A percentile compares a stretch with the other conserved stretches of the same genome.
phyloP scores from a whole-genome alignment of 2,113 vertebrate genomes.

The Microcebus lehilahytsara region DNA sequence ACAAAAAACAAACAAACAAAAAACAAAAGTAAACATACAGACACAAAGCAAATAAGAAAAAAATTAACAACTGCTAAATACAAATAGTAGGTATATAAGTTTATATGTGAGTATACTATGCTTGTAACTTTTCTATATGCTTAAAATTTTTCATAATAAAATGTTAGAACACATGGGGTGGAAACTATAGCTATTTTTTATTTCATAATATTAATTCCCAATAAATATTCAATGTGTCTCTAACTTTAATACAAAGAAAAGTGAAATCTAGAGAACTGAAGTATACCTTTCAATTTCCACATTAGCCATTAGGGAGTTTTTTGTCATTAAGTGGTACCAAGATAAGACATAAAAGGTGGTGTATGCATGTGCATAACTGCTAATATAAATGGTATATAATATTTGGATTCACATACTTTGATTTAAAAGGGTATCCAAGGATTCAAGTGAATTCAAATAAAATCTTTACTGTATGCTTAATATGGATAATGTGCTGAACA shows the following conservation, averaged over 20 bases:
- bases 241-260: not conserved
- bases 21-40: not conserved
- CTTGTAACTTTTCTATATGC: not conserved
- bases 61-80: not conserved
- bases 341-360: not conserved
- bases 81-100: not conserved
- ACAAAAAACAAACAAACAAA: too few species aligned
- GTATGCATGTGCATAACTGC: not conserved
- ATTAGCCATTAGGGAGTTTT: not conserved
- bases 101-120: not conserved
- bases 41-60: slow-evolving; percentile 2
- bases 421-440: not conserved
- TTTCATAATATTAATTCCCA: not conserved
- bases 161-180: not conserved
- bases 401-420: not conserved
- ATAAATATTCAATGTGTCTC: not conserved
- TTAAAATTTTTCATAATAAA: not conserved
- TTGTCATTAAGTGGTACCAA: not conserved
- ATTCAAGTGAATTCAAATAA: not conserved
- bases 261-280: not conserved
- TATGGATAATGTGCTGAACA: not conserved
- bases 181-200: not conserved
- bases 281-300: not conserved
- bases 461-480: not conserved
- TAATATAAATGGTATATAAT: not conserved